Evolutionary conservation across 2,113 vertebrate genomes (phyloP).

Genomic region (Aspiorhynchus laticeps): DNA sequence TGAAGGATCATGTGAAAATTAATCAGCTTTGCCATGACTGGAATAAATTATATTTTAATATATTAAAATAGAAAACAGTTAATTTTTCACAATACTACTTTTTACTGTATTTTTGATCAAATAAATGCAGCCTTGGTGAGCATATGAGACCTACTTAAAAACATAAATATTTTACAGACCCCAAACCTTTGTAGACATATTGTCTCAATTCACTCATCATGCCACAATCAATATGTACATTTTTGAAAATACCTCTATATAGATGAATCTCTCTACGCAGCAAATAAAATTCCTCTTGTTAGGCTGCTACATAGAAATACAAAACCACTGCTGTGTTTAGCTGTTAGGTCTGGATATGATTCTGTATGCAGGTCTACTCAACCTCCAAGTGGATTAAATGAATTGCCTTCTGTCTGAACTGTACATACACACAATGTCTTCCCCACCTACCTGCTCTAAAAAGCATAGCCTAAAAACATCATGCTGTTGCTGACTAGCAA

Average conservation of each 20-base stretch:
- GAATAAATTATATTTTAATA: neutral
- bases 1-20: neutral
- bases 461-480: constrained; percentile 33
- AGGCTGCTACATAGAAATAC: neutral
- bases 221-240: neutral
- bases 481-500: constrained; percentile 2
- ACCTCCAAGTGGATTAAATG: neutral
- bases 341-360: neutral
- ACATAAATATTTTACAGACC: no score
- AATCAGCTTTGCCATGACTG: neutral
- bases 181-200: no score
- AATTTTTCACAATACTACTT: no score
- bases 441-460: constrained; percentile 15
- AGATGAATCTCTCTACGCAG: no score
- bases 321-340: neutral
- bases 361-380: neutral
- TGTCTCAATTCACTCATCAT: neutral
- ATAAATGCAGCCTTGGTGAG: no score
- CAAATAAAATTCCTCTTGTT: neutral
- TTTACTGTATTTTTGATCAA: no score
- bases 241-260: neutral
- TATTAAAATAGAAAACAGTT: no score
- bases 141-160: no score
- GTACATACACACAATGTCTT: constrained; percentile 5
- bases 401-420: constrained; percentile 16